These are phyloP conservation scores for Laticauda laticaudata DNA, from an alignment of 2,113 vertebrate species.

Conservation along the genomic window DNA sequence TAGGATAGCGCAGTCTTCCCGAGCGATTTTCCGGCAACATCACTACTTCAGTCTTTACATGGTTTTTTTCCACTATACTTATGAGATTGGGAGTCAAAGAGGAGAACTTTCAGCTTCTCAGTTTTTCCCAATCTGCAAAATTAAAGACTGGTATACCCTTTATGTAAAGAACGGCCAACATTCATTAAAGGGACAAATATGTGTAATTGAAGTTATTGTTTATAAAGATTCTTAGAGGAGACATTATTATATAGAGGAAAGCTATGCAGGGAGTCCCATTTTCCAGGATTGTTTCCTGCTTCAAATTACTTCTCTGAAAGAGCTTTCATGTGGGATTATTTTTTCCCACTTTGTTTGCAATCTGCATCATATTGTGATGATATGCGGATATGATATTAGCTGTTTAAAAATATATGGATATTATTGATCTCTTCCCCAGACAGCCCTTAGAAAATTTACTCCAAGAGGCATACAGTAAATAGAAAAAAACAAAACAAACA, in stretches of 20 bases:
- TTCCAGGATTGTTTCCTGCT: neutral
- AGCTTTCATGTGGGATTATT: too few relatives aligned
- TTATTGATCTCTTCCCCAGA: neutral
- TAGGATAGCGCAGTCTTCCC: constrained; percentile 42
- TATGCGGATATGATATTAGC: neutral
- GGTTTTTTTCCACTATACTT: neutral
- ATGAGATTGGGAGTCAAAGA: neutral
- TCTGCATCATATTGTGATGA: neutral
- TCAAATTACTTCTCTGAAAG: neutral
- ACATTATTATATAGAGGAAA: neutral
- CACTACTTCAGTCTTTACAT: neutral
- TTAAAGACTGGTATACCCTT: neutral
- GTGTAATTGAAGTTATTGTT: neutral
- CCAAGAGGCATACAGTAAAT: neutral
- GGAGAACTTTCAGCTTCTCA: neutral
- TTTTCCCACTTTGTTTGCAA: neutral
- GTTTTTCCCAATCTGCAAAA: neutral
- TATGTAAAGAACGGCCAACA: neutral
- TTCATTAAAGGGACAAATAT: neutral
- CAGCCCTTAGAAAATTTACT: neutral
- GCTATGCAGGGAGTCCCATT: too few relatives aligned
- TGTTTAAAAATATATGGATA: neutral
- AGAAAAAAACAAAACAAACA: neutral
- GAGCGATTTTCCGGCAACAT: constrained; percentile 33
- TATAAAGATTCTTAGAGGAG: neutral